Base-by-base conservation (phyloP, 23 tunicate species). In the Oikopleura dioica region DNA sequence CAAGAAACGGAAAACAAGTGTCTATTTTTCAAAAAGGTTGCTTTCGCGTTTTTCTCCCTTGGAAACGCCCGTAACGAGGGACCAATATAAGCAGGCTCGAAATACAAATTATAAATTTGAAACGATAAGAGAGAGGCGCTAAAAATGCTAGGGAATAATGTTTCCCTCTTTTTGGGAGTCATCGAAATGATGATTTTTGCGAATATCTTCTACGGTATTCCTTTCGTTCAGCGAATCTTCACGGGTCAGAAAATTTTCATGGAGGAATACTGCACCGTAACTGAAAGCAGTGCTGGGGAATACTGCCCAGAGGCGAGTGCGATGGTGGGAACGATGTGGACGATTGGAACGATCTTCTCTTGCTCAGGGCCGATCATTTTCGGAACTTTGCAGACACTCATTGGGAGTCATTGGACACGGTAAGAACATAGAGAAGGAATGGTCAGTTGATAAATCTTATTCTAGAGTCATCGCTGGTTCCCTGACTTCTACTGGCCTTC, bases 241-340 rank as follows among this genome's bases (percentile, higher is more conserved):
- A 63, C 30, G 26, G 33, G 33, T 28, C 30, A 63, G 33, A 24
- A 28, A 63, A 28, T 63, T 2, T 63, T 12, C 33, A 63, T 63
- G 72, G 26, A 63, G 29, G 72, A 63, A 63, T 12, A 63, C 16
- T 63, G 72, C 33, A 63, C 29, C 2, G 32, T 12, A 63, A 55
- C 16, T 50, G 75, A 76, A 77, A 77, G 35, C 59, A 28, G 26
- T 16, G 33, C 16, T 63, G 26, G 26, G 30, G 26, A 12, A 2
- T 2, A 12, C 32, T 63, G 72, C n/a, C 30, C 2, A 2, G 83
- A 77, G 59, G 83, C 51, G 69, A 79, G 51, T 35, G 80, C 1
- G 37, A 36, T 1, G 59, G 72, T 44, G 33, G 32, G 33, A 5
- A 24, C 4, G 4, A 63, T 63, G 16, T 63, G 72, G 72, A 63